Evolutionary conservation across 2,888 invertebrate genomes (phyloP), one percentile per base, ranked within the genome.

Genomic region (Hesperia comma): DNA sequence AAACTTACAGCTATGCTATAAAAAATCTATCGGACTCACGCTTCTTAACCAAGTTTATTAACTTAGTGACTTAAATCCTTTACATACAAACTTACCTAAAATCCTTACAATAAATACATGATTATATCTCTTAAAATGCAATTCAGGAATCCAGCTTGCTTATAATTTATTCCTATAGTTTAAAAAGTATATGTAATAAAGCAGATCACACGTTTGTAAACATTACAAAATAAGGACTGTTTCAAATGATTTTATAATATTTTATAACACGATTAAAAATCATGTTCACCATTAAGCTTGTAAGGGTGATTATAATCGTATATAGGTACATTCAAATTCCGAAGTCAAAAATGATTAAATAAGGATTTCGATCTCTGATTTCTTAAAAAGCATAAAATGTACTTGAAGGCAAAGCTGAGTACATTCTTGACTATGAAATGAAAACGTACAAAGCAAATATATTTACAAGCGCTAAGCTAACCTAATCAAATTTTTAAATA

Each of bases 381-480:
- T 10, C 21, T 3, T 51, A 14, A 51, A 46, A 46, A 46, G 17
- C 46, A n/a, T 46, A 46, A 6, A 17, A 15, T 14, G 6, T 78
- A 82, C 84, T 86, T 85, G 83, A 86, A 78, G 76, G 64, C 64
- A 46, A 33, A 77, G 81, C 87, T 86, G 86, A 87, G 83, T 83
- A 76, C 77, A 73, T 79, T 78, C 75, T 86, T 80, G 79, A 81
- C 79, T 74, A 66, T 70, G 73, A 69, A 68, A 68, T 64, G 70
- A 70, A 69, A 71, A 60, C 33, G 41, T 33, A 60, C 37, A 46
- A 64, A 26, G 12, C 56, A 19, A 60, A 68, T 32, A 68, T 75
- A 75, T 74, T 70, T 75, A 75, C 71, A 73, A 57, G 66, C 43
- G 17, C 14, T 49, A 60, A 61, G 68, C 69, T 67, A 61, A 66